Base-by-base conservation (phyloP, 2,888 invertebrate species). In the Panzeria rudis region DNA sequence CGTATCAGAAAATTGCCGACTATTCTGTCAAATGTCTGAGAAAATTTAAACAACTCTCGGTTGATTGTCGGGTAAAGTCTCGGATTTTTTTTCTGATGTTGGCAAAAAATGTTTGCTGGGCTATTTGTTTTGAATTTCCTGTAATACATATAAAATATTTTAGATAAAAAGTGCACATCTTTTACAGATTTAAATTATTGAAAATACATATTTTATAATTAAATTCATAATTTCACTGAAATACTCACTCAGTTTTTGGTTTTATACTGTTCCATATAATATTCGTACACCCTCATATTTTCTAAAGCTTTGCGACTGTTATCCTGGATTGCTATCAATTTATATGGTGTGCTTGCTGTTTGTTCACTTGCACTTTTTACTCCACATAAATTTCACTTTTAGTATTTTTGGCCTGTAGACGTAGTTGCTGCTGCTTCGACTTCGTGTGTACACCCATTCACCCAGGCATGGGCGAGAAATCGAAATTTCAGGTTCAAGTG, bases 401-500 rank as follows among this genome's bases (percentile, higher is more conserved):
- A 61, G 2, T 11, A 41, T 35, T 61, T 44, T 5, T 20, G 35
- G 44, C 41, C 38, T 64, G 68, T 3, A 64, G 54, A n/a, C n/a
- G n/a, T 54, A 11, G 29, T 56, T 78, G 38, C 17, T 62, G 23
- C 1, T 44, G 20, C 15, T 66, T 29, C 9, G 23, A 29, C 9
- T 69, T 32, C 7, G 25, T 23, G 15, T 68, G 50, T 41, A 13
- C 23, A 61, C 13, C n/a, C 54, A 17, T 29, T 17, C 72, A 17
- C 54, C 66, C 72, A 52, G 78, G 52, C 62, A 61, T 68, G 35
- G 44, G 61, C n/a, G n/a, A 44, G n/a, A 44, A 82, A 72, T 32
- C 32, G 17, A 54, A 84, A 89, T 91, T 92, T 92, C 92, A 92
- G 92, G 92, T 92, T 92, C 92, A 92, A 92, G 92, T 86, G 87